phyloP scores from a whole-genome alignment of 2,113 vertebrate genomes.

The Chloropsis cyanopogon region DNA sequence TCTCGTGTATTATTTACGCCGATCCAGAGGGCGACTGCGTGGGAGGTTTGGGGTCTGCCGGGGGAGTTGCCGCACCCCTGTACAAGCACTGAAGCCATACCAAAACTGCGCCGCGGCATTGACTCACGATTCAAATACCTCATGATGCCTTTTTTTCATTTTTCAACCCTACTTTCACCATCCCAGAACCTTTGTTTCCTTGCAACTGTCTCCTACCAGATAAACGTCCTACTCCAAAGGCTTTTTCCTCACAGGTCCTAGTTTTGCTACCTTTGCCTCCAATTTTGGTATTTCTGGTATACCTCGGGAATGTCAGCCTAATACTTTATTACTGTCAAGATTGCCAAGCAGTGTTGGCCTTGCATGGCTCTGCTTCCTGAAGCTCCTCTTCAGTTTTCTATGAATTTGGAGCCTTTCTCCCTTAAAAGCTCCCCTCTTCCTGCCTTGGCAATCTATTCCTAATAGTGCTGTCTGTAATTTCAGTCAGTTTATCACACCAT shows the following conservation, averaged over 20 bases:
- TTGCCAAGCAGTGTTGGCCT: neutral
- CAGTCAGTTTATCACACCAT: neutral
- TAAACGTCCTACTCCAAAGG: neutral
- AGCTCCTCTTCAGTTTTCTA: neutral
- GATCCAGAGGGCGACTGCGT: no score
- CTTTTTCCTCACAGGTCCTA: neutral
- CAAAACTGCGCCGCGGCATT: no score
- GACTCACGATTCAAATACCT: neutral
- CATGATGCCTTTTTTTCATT: neutral
- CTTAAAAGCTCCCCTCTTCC: neutral
- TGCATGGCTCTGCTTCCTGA: neutral
- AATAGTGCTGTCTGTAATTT: neutral
- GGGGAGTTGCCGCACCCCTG: no score
- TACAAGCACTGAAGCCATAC: no score
- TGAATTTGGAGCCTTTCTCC: neutral
- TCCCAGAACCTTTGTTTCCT: neutral
- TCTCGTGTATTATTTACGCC: no score
- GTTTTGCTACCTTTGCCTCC: neutral
- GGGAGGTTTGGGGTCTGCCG: no score
- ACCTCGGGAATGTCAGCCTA: neutral
- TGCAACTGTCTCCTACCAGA: neutral
- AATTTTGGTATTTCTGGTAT: neutral
- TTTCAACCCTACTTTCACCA: neutral
- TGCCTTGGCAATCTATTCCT: neutral
- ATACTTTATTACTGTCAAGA: neutral